phyloP scores from a whole-genome alignment of 2,888 invertebrate genomes.

The Trachelus tabidus region DNA sequence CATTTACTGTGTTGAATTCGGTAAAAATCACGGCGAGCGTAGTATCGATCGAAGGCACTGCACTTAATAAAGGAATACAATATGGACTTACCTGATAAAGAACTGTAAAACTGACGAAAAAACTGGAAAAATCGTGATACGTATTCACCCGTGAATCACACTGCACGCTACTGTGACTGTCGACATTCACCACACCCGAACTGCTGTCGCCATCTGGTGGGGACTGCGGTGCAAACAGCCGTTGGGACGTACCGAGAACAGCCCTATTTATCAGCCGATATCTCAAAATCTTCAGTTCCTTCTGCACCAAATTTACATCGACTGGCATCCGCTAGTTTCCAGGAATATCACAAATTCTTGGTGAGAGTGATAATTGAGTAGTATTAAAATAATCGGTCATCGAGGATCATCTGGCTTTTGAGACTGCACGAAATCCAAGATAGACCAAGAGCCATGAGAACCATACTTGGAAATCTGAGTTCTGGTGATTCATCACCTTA shows the following conservation, averaged over 20 bases:
- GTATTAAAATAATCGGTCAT: not conserved
- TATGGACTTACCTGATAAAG: not conserved
- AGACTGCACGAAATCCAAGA: not conserved
- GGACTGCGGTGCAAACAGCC: not conserved
- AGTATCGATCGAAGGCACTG: not conserved
- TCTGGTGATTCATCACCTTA: constrained; percentile 28
- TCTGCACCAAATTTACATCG: not conserved
- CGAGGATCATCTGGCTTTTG: not conserved
- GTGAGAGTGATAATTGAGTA: not conserved
- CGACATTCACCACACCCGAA: constrained; percentile 50
- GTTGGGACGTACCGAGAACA: constrained; percentile 2
- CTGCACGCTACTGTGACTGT: constrained; percentile 37
- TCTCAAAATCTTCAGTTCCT: not conserved
- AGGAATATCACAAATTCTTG: not conserved
- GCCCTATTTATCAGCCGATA: constrained; percentile 10
- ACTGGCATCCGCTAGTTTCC: not conserved
- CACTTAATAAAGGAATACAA: not conserved
- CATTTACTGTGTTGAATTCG: not conserved
- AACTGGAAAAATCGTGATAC: constrained; percentile 13
- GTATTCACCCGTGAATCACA: constrained; percentile 38
- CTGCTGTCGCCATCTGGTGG: constrained; percentile 33
- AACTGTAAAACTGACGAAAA: constrained; percentile 14
- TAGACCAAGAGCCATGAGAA: constrained; percentile 2
- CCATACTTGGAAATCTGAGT: constrained; percentile 20
- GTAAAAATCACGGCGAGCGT: not conserved